Conservation (phyloP, 2,113 vertebrate genomes). For the Thryonomys swinderianus region DNA sequence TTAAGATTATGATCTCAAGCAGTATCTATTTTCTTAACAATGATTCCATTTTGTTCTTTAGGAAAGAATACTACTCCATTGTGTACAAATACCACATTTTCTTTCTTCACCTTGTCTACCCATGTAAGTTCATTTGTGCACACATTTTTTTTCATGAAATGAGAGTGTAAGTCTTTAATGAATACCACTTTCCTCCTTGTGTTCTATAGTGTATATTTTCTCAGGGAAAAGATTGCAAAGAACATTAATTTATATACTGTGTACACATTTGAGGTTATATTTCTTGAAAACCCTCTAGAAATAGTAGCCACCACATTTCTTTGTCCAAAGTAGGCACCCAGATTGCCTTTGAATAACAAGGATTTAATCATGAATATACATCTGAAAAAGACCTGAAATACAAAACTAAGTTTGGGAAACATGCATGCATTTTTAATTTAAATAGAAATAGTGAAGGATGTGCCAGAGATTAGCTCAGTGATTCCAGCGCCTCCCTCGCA, state of each 20-base stretch:
- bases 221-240: not conserved
- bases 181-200: slow-evolving; percentile 9
- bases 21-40: not conserved
- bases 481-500: too few relatives aligned
- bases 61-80: not conserved
- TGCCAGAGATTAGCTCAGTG: too few relatives aligned
- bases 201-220: not conserved
- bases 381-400: not conserved
- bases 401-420: not conserved
- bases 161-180: not conserved
- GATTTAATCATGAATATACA: not conserved
- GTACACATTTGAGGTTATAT: not conserved
- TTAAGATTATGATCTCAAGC: not conserved
- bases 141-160: not conserved
- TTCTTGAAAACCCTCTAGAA: not conserved
- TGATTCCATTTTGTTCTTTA: not conserved
- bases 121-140: not conserved
- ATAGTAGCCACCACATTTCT: not conserved
- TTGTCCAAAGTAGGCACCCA: not conserved
- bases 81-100: not conserved
- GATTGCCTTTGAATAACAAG: not conserved
- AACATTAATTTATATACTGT: not conserved
- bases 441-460: not conserved
- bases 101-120: not conserved
- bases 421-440: not conserved